phyloP scores from a whole-genome alignment of 2,797 vertebrate genomes.

The Hyperoplus immaculatus region DNA sequence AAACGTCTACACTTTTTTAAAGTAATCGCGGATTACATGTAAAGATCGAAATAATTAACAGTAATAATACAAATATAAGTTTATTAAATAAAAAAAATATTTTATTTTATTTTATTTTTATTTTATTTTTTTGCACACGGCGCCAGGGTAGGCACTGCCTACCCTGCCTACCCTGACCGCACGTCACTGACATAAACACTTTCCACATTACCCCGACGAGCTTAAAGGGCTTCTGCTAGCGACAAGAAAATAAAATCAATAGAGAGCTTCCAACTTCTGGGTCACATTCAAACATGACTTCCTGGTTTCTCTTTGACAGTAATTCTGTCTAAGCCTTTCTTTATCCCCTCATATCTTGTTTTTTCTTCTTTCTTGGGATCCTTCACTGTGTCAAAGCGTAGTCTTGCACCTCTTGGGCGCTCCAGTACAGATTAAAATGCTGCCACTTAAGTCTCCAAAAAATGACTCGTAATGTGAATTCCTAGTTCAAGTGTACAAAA shows the following conservation, averaged over 20 bases:
- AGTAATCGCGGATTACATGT: too few species aligned
- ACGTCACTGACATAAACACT: constrained; percentile 44
- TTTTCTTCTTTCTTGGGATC: constrained; percentile 16
- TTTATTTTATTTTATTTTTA: too few species aligned
- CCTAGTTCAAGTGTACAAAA: not conserved
- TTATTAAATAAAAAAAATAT: too few species aligned
- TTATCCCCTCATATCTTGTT: constrained; percentile 48
- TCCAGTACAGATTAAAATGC: constrained; percentile 39
- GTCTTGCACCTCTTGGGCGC: constrained; percentile 18
- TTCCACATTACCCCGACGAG: constrained; percentile 33
- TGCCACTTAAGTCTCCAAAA: constrained; percentile 15
- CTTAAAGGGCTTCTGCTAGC: constrained; percentile 45
- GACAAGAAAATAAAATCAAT: constrained; percentile 64
- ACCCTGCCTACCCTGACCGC: too few species aligned
- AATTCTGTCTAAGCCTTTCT: constrained; percentile 57
- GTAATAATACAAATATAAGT: too few species aligned
- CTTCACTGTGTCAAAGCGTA: constrained; percentile 40
- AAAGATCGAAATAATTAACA: too few species aligned
- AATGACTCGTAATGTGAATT: constrained; percentile 25
- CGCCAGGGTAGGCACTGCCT: too few species aligned
- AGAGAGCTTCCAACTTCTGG: constrained; percentile 52
- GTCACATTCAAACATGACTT: constrained; percentile 56
- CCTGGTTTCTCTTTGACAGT: constrained; percentile 57
- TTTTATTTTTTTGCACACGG: too few species aligned
- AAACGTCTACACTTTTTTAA: too few species aligned